These are phyloP conservation scores for Chromis chromis DNA, from an alignment of 2,797 vertebrate genomes.

Conservation along the genomic window DNA sequence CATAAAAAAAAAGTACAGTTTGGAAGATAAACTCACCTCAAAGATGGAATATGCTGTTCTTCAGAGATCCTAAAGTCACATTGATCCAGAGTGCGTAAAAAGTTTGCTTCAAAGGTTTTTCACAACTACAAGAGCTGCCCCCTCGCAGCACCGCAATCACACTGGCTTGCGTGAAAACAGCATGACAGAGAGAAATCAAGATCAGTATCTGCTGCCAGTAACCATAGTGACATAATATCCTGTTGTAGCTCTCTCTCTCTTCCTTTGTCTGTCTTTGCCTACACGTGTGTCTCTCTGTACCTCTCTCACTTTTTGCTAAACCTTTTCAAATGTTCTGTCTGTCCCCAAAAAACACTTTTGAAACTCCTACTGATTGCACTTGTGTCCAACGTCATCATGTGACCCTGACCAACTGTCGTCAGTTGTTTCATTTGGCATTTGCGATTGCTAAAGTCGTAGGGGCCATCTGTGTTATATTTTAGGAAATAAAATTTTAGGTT, in stretches of 20 bases:
- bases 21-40: conserved; percentile 51
- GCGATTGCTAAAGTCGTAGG: neutral
- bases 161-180: conserved; percentile 81
- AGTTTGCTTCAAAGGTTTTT: conserved; percentile 1
- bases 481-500: conserved; percentile 8
- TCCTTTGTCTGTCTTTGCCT: neutral
- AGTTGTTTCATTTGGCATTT: neutral
- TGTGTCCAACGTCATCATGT: neutral
- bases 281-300: neutral
- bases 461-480: conserved; percentile 16
- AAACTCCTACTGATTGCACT: neutral
- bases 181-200: conserved; percentile 83
- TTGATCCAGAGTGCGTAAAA: conserved; percentile 18
- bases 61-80: conserved; percentile 18
- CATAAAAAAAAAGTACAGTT: neutral
- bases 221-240: conserved; percentile 82
- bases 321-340: neutral
- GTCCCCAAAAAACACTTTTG: neutral
- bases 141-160: neutral
- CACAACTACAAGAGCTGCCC: neutral
- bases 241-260: conserved; percentile 54
- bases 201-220: conserved; percentile 60
- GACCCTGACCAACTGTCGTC: neutral
- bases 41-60: conserved; percentile 6
- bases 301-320: conserved; percentile 26